Evolutionary conservation across 2,113 vertebrate species (phyloP).

Genomic region (Rhynchomys soricoides): DNA sequence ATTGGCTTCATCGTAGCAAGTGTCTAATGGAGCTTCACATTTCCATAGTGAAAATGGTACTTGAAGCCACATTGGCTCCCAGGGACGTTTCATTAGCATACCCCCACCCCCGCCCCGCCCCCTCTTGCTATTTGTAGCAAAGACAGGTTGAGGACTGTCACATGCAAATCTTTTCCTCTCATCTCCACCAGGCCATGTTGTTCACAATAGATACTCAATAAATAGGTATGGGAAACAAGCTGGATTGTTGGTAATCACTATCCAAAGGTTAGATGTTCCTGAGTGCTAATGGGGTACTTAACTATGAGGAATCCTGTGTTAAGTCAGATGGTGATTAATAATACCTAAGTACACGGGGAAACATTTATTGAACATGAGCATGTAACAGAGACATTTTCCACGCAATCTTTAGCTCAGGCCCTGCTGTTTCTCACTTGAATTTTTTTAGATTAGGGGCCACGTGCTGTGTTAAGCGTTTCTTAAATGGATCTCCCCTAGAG

Average conservation of each 20-base stretch:
- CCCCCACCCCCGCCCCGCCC: neutral
- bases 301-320: slow-evolving; percentile 57
- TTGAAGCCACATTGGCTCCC: slow-evolving; percentile 54
- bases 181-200: neutral
- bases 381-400: neutral
- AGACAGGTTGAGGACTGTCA: neutral
- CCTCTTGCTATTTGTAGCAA: neutral
- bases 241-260: neutral
- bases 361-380: slow-evolving; percentile 49
- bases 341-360: slow-evolving; percentile 22
- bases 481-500: neutral
- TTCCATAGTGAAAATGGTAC: slow-evolving; percentile 57
- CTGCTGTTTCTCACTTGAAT: neutral
- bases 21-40: slow-evolving; percentile 64
- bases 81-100: slow-evolving; percentile 13
- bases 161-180: neutral
- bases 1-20: slow-evolving; percentile 58
- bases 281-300: slow-evolving; percentile 51
- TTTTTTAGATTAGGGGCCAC: neutral
- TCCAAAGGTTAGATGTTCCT: slow-evolving; percentile 51
- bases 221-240: slow-evolving; percentile 35
- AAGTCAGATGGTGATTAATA: slow-evolving; percentile 56
- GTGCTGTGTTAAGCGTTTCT: slow-evolving; percentile 26
- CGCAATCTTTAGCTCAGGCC: neutral
- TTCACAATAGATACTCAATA: slow-evolving; percentile 53